A percentile compares a stretch with the other conserved stretches of the same genome.
These are phyloP conservation scores for Chymomyza fuscimana DNA, from an alignment of 2,888 invertebrate genomes.

Conservation along the genomic window DNA sequence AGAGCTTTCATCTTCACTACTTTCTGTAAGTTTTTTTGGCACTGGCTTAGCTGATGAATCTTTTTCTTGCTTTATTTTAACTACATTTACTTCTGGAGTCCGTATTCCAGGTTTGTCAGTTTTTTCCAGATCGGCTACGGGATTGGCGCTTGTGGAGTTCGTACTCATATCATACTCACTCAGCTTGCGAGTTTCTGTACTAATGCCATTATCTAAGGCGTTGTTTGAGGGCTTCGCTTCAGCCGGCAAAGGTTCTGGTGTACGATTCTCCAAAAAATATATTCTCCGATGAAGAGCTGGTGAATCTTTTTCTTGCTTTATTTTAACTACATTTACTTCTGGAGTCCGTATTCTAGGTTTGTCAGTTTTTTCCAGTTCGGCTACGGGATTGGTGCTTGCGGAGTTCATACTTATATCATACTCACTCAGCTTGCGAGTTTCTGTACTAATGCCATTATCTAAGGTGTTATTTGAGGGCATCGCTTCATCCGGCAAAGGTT, in stretches of 20 bases:
- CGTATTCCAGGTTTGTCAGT: neutral
- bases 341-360: neutral
- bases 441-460: neutral
- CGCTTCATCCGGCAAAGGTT: neutral
- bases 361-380: neutral
- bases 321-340: slow-evolving; percentile 33
- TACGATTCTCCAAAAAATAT: neutral
- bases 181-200: neutral
- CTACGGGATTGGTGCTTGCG: neutral
- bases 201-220: neutral
- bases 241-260: neutral
- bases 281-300: neutral
- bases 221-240: neutral
- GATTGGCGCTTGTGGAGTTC: neutral
- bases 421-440: neutral
- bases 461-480: neutral
- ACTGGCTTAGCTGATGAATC: neutral
- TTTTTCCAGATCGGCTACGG: neutral
- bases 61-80: slow-evolving; percentile 58
- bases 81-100: slow-evolving; percentile 19
- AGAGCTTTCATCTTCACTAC: neutral
- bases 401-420: neutral
- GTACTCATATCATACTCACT: neutral
- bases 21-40: neutral
- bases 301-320: slow-evolving; percentile 53